Base-by-base conservation (phyloP, 2,113 vertebrate species). In the Microcebus griseorufus region DNA sequence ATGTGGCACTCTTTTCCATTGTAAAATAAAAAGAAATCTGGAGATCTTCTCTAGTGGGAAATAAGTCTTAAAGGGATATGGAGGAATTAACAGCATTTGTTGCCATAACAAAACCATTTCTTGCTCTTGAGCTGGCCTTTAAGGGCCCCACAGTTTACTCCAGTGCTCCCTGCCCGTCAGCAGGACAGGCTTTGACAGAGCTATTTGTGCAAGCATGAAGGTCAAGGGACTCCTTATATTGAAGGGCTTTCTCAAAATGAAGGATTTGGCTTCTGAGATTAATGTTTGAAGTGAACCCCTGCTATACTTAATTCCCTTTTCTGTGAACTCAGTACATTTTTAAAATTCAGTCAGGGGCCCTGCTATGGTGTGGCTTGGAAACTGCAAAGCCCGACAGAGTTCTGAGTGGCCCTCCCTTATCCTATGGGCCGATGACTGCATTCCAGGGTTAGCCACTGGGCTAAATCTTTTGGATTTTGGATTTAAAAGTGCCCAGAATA, bases 281-380 rank as follows among this genome's bases (percentile, higher is more conserved):
- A 98, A 97, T 82, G 97, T 95, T 98, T 97, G 88, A 89, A 93
- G 97, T 39, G 98, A 98, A 98, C 98, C 98, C 98, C 98, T 96
- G 97, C 98, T 97, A 97, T 90, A 98, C 69, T 98, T 98, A 99
- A 98, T 98, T 98, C 97, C 92, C 97, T 99, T 98, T 99, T 98
- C 97, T 98, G 81, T 97, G 96, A 98, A 98, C 98, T 99, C 98
- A 99, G 98, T 98, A 97, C 98, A 98, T 97, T 98, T 96, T 98
- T 98, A 98, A 98, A 70, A 98, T 98, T 98, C 97, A 96, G 93
- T 97, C 91, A 98, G 98, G 97, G 98, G 98, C 98, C 98, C 98
- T 97, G 98, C 98, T 90, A 97, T 92, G 93, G 96, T 90, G 98
- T 98, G 97, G 98, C 97, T 96, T 90, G 94, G 88, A 95, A 98